Evolutionary conservation across 2,113 vertebrate species (phyloP), one percentile per base, ranked within the genome.

Genomic region (Tautogolabrus adspersus): DNA sequence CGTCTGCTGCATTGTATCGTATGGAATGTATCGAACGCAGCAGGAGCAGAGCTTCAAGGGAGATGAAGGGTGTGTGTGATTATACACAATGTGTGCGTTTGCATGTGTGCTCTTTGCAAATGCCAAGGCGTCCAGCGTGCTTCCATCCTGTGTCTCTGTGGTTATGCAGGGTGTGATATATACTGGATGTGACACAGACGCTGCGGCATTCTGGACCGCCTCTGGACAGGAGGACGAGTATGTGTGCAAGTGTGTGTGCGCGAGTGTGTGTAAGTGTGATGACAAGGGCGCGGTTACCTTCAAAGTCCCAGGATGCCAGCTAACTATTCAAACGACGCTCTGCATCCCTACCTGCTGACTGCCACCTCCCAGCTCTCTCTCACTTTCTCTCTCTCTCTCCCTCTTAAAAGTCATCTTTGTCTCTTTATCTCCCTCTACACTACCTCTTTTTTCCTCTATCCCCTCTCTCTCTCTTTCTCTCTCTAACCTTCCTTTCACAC

Each of bases 221-320:
- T 87, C 84, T 19, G 88, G 91, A 87, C 85, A 81, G 26, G 30
- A 34, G 75, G 55, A 55, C 34, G 57, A 10, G 72, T 55, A 40
- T 38, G 74, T 72, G 56, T 15, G 75, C 30, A 71, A 64, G 67
- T 62, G 77, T 75, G 57, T 75, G 52, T 69, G 52, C 64, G 66
- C 58, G 66, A 19, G 67, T 74, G 66, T 61, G 66, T 9, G 74
- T 38, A 74, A 46, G 75, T 69, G 66, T 47, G 70, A 79, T 83
- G 90, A 92, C 93, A 94, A 94, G 93, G 93, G 92, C 94, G 44
- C 81, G 0, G 88, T 89, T 94, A 93, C 93, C 93, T 94, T 94
- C 91, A 93, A 82, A 91, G 90, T 93, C 91, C 93, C 91, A 85
- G 64, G 82, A 85, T 81, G 77, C 89, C 81, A 51, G 56, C 66